phyloP scores from a whole-genome alignment of 1,140 invertebrate genomes.

The Calycopis cecrops region DNA sequence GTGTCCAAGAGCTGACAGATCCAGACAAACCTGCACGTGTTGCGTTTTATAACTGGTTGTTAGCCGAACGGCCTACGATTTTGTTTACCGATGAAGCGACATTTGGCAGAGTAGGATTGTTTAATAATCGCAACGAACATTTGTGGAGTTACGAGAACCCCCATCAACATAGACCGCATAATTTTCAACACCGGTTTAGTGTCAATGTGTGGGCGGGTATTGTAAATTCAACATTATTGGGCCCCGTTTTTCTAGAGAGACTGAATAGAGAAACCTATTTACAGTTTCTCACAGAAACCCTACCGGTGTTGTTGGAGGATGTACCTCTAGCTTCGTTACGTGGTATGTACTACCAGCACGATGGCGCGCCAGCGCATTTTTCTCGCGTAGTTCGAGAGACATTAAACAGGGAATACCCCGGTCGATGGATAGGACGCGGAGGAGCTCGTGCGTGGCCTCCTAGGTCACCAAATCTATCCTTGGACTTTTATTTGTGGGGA shows the following conservation, averaged over 20 bases:
- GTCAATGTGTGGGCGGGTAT: neutral
- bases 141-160: no score
- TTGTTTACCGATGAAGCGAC: constrained; percentile 3
- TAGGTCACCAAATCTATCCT: no score
- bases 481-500: no score
- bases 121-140: neutral
- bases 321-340: no score
- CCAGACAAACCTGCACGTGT: constrained; percentile 3
- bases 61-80: constrained; percentile 1
- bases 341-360: no score
- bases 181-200: constrained; percentile 5
- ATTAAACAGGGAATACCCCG: no score
- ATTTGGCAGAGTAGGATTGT: neutral
- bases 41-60: constrained; percentile 2
- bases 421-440: no score
- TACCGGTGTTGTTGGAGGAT: neutral
- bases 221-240: neutral
- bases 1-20: neutral
- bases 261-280: neutral
- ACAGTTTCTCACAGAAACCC: constrained; percentile 1
- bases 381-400: no score
- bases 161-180: neutral
- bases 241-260: neutral
- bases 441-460: no score
- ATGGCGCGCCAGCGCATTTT: no score